Percentiles rank a stretch among this genome's conserved stretches.
These are phyloP conservation scores for Darevskia mixta DNA, from an alignment of 2,797 vertebrate genomes.

Conservation along the genomic window DNA sequence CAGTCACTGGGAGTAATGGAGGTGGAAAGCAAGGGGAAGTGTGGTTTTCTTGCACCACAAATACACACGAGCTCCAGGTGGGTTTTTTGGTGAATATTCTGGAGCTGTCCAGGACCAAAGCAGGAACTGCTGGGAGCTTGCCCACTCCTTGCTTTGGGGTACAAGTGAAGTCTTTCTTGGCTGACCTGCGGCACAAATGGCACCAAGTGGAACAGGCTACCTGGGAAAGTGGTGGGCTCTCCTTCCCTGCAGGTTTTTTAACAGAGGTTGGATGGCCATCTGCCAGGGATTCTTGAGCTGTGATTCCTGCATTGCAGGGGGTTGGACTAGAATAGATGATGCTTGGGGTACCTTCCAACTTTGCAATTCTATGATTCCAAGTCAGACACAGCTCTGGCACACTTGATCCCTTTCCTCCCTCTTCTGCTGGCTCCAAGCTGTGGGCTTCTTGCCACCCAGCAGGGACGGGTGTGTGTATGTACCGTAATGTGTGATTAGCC, in stretches of 20 bases:
- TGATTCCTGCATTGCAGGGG: too few relatives aligned
- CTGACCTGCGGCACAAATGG: background rate
- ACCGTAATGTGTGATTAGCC: slow-evolving; percentile 29
- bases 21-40: background rate
- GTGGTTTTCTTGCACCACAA: too few relatives aligned
- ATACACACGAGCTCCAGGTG: too few relatives aligned
- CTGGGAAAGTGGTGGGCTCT: too few relatives aligned
- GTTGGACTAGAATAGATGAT: too few relatives aligned
- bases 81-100: background rate
- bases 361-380: too few relatives aligned
- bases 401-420: background rate
- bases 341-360: too few relatives aligned
- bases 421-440: background rate
- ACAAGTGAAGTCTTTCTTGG: background rate
- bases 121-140: background rate
- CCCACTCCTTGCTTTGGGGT: background rate
- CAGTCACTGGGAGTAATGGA: background rate
- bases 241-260: too few relatives aligned
- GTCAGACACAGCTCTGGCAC: background rate
- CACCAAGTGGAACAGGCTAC: too few relatives aligned
- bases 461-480: slow-evolving; percentile 17
- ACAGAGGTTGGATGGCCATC: too few relatives aligned
- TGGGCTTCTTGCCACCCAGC: background rate
- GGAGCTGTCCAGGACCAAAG: background rate
- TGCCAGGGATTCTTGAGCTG: too few relatives aligned